Percentiles rank a stretch among this genome's conserved stretches.
phyloP scores from a whole-genome alignment of 2,113 vertebrate species.

The Leucosticte australis region DNA sequence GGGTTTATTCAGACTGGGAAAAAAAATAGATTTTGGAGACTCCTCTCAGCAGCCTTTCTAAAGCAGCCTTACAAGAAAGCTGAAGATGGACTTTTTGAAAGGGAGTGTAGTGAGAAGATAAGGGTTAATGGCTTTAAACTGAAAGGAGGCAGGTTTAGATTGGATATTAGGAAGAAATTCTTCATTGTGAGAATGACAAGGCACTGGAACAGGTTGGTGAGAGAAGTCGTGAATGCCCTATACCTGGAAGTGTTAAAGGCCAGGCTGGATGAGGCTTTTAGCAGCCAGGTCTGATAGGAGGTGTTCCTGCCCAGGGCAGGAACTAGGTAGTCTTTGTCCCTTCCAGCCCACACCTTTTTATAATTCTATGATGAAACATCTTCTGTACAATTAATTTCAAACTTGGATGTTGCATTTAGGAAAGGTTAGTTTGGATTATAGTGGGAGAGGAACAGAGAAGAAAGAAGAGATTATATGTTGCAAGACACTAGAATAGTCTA shows the following conservation, averaged over 20 bases:
- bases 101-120: neutral
- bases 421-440: neutral
- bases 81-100: neutral
- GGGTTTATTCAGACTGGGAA: neutral
- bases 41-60: neutral
- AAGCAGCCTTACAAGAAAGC: neutral
- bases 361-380: neutral
- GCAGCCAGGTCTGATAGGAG: neutral
- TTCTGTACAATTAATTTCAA: neutral
- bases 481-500: neutral
- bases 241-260: neutral
- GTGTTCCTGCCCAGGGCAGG: no score
- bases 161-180: neutral
- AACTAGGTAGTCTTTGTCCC: neutral
- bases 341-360: neutral
- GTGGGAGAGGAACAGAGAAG: neutral
- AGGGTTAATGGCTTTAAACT: neutral
- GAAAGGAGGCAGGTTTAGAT: neutral
- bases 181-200: neutral
- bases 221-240: neutral
- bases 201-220: neutral
- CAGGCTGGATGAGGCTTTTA: neutral
- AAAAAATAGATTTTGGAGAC: neutral
- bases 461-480: neutral
- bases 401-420: neutral